A percentile compares a stretch with the other conserved stretches of the same genome.
phyloP scores from a whole-genome alignment of 2,113 vertebrate species.

The Lepus americanus region DNA sequence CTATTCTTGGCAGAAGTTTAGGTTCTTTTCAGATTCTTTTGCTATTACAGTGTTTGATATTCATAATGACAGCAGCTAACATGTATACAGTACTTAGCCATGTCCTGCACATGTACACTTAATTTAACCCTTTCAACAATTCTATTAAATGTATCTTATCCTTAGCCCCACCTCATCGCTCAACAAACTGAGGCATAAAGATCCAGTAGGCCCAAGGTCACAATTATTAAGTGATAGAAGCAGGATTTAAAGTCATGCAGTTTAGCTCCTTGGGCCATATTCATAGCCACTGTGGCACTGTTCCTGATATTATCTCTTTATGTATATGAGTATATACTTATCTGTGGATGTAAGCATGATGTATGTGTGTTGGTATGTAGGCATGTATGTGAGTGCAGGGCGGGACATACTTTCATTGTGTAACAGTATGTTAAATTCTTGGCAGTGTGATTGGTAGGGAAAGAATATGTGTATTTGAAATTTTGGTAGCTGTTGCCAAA shows the following conservation, averaged over 20 bases:
- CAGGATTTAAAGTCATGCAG: neutral
- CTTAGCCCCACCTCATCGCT: neutral
- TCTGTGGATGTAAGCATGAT: neutral
- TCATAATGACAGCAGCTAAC: neutral
- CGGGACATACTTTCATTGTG: neutral
- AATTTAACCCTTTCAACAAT: conserved; percentile 6
- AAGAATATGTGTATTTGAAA: conserved; percentile 33
- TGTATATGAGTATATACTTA: neutral
- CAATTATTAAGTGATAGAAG: neutral
- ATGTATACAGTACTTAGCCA: neutral
- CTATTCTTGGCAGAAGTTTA: neutral
- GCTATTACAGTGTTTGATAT: conserved; percentile 8
- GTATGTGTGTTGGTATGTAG: neutral
- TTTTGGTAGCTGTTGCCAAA: conserved; percentile 17
- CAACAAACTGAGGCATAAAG: neutral
- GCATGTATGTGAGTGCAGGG: neutral
- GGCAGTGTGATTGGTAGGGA: conserved; percentile 35
- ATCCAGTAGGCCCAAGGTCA: neutral
- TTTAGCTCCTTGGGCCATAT: neutral
- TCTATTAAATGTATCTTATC: neutral
- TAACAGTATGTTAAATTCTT: conserved; percentile 7
- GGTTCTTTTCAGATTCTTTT: conserved; percentile 43
- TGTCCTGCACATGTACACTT: neutral
- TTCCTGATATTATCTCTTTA: neutral
- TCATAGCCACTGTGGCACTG: neutral